These are phyloP conservation scores for Cotesia typhae DNA, from an alignment of 1,140 invertebrate species.

Conservation along the genomic window DNA sequence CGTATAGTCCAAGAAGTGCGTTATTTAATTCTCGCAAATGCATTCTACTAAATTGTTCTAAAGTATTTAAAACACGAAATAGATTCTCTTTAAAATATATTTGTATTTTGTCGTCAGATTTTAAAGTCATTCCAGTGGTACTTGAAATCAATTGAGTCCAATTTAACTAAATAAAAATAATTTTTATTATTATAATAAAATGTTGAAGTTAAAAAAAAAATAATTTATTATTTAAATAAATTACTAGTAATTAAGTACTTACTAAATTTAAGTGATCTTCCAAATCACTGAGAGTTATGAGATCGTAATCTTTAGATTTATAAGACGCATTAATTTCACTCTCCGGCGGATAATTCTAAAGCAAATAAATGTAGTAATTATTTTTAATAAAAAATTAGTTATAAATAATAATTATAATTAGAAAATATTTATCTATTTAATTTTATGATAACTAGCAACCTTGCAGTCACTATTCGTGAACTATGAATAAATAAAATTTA, in stretches of 20 bases:
- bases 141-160: constrained; percentile 41
- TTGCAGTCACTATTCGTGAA: too few species aligned
- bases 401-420: background rate
- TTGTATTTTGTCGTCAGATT: constrained; percentile 36
- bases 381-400: too few species aligned
- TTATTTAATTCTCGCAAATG: constrained; percentile 39
- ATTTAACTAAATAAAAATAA: constrained; percentile 39
- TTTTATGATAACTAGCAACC: background rate
- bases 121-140: constrained; percentile 23
- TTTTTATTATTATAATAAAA: background rate
- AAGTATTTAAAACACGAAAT: constrained; percentile 30
- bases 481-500: too few species aligned
- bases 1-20: constrained; percentile 48
- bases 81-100: constrained; percentile 44
- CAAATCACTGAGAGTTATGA: constrained; percentile 34
- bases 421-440: constrained; percentile 15
- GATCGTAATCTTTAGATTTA: constrained; percentile 40
- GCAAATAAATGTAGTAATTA: constrained; percentile 2
- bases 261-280: constrained; percentile 34
- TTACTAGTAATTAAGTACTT: constrained; percentile 29
- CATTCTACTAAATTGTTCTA: constrained; percentile 27
- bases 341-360: constrained; percentile 40
- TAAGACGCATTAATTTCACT: constrained; percentile 43
- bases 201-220: background rate
- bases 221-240: background rate